Conservation (phyloP, 2,113 vertebrate species). For the Reinhardtius hippoglossoides region DNA sequence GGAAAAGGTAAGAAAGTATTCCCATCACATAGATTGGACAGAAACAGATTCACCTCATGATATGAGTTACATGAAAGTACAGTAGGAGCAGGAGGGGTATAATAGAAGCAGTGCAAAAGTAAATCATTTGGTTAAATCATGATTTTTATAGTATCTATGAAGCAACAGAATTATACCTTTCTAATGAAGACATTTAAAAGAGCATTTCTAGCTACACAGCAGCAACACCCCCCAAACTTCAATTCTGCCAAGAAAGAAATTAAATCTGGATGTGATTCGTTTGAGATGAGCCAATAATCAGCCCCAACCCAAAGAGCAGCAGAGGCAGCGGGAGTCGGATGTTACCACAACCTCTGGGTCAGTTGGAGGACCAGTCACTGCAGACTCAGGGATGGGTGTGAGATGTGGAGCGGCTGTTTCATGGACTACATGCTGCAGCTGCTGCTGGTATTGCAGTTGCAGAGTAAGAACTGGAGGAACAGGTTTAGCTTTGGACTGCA, state of each 20-base stretch:
- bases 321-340: conserved; percentile 42
- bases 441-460: conserved; percentile 37
- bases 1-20: neutral
- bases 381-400: conserved; percentile 68
- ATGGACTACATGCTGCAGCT: conserved; percentile 55
- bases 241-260: conserved; percentile 6
- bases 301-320: conserved; percentile 50
- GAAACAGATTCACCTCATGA: neutral
- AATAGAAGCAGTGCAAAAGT: conserved; percentile 1
- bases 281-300: conserved; percentile 45
- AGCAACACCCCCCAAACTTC: neutral
- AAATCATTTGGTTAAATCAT: conserved; percentile 7
- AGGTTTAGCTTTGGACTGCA: conserved; percentile 68
- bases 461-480: conserved; percentile 58
- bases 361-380: conserved; percentile 54
- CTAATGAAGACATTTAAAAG: neutral
- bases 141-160: neutral
- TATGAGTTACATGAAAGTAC: neutral
- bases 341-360: conserved; percentile 79
- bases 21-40: neutral
- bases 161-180: neutral
- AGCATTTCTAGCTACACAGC: neutral
- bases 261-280: conserved; percentile 43
- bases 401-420: conserved; percentile 62
- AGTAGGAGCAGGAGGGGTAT: neutral